Evolutionary conservation across 1,140 invertebrate species (phyloP), one percentile per base, ranked within the genome.

Genomic region (Heliconius hewitsoni): DNA sequence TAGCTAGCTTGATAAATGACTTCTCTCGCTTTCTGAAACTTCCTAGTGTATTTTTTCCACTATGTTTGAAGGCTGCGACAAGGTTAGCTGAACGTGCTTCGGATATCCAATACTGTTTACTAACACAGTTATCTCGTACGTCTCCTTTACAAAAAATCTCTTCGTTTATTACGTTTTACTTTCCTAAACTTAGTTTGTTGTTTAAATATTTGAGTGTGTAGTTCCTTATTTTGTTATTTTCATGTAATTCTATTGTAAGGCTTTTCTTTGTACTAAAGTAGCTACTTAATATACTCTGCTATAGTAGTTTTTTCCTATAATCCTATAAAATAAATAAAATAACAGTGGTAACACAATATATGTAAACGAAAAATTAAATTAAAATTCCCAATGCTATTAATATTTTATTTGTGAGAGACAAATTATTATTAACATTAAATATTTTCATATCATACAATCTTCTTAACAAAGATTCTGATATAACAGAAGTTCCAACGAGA

Each of bases 1-100:
- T 93, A 92, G 88, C 85, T 89, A 80, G 88, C 87, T 93, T 94
- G 92, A 94, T 94, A 93, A 93, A 93, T 94, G 92, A 92, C 93
- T 92, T 93, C 82, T 82, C 85, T 86, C 86, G 90, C 89, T 94
- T 90, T 91, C 86, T 84, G 87, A 88, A 90, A 92, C 84, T 93
- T 93, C 84, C 76, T 80, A 85, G 86, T 87, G 83, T 90, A 83
- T 93, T 91, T 76, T 77, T 77, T 55, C 76, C 76, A 71, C 77
- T 86, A 82, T 85, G 85, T 87, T 81, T 85, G 82, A 78, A 84
- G 84, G 82, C 84, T 88, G 83, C 83, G 79, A 83, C 85, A 86
- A 81, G 86, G 81, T 85, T 89, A 86, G 77, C 73, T 74, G 76
- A 73, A 91, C 91, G 91, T 92, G 91, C 76, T 72, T 66, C 23